These are phyloP conservation scores for Cephus nigrinus DNA, from an alignment of 2,888 invertebrate genomes.

Conservation along the genomic window DNA sequence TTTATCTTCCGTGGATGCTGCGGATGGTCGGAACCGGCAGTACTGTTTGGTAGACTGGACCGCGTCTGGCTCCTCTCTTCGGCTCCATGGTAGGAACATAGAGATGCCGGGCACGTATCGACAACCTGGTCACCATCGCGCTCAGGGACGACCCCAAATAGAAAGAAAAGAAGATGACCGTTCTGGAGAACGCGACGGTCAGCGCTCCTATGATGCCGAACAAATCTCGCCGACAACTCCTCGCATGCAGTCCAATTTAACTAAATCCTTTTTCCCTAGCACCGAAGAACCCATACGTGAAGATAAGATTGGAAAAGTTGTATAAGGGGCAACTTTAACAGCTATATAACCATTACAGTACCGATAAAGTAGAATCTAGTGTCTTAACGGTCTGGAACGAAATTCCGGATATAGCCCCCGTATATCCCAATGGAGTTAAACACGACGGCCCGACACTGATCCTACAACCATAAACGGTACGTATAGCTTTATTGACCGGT, in stretches of 20 bases:
- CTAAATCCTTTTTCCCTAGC: slow-evolving; percentile 64
- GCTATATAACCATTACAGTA: slow-evolving; percentile 64
- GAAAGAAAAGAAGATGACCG: slow-evolving; percentile 35
- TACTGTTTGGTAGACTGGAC: neutral
- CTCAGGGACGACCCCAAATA: slow-evolving; percentile 39
- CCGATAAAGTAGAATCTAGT: slow-evolving; percentile 64
- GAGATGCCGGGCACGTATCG: slow-evolving; percentile 56
- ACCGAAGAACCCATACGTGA: slow-evolving; percentile 60
- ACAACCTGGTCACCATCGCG: slow-evolving; percentile 52
- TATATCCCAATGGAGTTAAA: slow-evolving; percentile 61
- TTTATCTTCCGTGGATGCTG: neutral
- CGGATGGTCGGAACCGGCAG: neutral
- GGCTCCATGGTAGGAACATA: slow-evolving; percentile 2
- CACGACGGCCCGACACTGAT: slow-evolving; percentile 40
- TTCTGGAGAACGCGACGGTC: slow-evolving; percentile 35
- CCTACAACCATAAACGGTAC: slow-evolving; percentile 6
- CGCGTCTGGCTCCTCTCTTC: neutral
- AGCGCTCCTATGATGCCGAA: slow-evolving; percentile 56
- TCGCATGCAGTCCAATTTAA: slow-evolving; percentile 65
- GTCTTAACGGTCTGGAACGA: slow-evolving; percentile 62
- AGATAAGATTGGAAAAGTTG: slow-evolving; percentile 71
- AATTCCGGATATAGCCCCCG: slow-evolving; percentile 60
- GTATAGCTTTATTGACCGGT: slow-evolving; percentile 4
- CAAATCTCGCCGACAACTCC: slow-evolving; percentile 55
- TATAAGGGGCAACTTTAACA: slow-evolving; percentile 66